These are phyloP conservation scores for Umimayanthus chanpuru DNA, from an alignment of 92 coral and sea anemone species.

Conservation along the genomic window DNA sequence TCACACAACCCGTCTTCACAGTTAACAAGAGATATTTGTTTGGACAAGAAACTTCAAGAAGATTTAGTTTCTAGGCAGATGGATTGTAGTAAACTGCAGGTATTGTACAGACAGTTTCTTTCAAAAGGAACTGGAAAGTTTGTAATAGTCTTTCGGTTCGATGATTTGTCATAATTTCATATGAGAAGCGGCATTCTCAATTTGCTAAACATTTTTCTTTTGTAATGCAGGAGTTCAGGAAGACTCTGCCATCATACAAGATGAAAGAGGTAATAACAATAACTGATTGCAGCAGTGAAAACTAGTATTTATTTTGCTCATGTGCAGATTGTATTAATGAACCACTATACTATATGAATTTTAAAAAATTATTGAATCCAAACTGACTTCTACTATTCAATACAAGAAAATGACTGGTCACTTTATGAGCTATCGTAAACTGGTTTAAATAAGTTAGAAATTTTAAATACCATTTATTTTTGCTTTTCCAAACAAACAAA, in stretches of 20 bases:
- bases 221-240: constrained; percentile 63
- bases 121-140: neutral
- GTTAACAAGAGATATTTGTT: constrained; percentile 44
- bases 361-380: too few species aligned
- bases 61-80: constrained; percentile 47
- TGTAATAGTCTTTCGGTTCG: neutral
- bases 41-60: constrained; percentile 54
- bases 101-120: constrained; percentile 1
- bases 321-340: too few species aligned
- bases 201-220: neutral
- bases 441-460: too few species aligned
- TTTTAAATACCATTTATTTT: too few species aligned
- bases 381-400: too few species aligned
- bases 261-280: constrained; percentile 60
- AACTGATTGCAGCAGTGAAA: neutral
- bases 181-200: neutral
- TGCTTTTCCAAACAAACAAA: too few species aligned
- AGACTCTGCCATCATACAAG: constrained; percentile 66
- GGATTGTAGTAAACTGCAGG: constrained; percentile 71
- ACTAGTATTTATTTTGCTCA: too few species aligned
- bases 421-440: too few species aligned
- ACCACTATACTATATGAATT: too few species aligned
- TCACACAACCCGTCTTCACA: neutral
- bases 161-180: neutral
- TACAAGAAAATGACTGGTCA: too few species aligned